Percentiles rank a stretch among this genome's conserved stretches.
Evolutionary conservation across 2,113 vertebrate species (phyloP).

Genomic region (Muscicapa adusta): DNA sequence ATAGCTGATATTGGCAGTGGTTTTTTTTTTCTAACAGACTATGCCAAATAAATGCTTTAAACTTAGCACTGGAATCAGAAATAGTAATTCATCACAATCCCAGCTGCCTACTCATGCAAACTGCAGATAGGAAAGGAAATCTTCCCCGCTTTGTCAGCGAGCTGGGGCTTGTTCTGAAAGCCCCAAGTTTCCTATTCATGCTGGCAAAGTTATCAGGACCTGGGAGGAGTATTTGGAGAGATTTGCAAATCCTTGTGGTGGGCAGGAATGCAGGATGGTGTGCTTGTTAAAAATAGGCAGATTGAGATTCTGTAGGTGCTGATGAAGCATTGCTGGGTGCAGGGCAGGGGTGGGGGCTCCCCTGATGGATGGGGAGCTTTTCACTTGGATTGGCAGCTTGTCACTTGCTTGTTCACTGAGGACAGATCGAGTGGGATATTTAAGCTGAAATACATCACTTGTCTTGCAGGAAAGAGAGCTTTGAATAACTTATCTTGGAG

Average conservation of each 20-base stretch:
- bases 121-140: conserved; percentile 39
- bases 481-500: neutral
- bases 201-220: conserved; percentile 4
- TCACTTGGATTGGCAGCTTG: neutral
- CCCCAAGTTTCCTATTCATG: neutral
- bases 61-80: conserved; percentile 4
- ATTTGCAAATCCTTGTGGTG: conserved; percentile 44
- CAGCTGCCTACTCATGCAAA: conserved; percentile 47
- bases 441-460: conserved; percentile 8
- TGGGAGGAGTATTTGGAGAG: conserved; percentile 8
- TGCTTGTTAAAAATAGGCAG: conserved; percentile 12
- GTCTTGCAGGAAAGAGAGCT: neutral
- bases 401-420: neutral
- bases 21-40: neutral
- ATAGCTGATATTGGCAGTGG: neutral
- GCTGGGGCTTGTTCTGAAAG: neutral
- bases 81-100: conserved; percentile 53
- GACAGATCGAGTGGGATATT: neutral
- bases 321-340: neutral
- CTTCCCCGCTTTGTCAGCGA: neutral
- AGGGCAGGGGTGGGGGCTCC: neutral
- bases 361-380: neutral
- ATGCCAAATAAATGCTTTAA: conserved; percentile 33
- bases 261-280: neutral
- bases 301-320: conserved; percentile 11